These are phyloP conservation scores for Eutolmus rufibarbis DNA, from an alignment of 2,888 invertebrate species.

Conservation along the genomic window DNA sequence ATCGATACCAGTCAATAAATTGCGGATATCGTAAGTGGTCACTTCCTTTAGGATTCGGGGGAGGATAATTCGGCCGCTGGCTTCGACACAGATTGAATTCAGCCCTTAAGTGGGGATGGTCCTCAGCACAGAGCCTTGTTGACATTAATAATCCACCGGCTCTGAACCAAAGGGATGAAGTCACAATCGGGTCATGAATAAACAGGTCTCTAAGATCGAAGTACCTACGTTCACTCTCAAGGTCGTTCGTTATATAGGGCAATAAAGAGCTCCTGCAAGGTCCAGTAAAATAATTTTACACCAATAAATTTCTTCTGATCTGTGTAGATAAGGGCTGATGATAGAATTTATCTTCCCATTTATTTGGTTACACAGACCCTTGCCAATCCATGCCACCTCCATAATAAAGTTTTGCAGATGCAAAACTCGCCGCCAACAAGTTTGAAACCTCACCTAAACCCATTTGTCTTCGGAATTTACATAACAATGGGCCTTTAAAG, in stretches of 20 bases:
- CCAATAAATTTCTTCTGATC: neutral
- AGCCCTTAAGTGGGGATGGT: neutral
- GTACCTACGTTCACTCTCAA: neutral
- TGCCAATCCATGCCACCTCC: neutral
- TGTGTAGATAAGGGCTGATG: neutral
- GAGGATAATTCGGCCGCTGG: neutral
- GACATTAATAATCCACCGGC: neutral
- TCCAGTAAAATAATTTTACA: neutral
- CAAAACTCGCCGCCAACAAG: neutral
- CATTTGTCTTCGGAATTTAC: neutral
- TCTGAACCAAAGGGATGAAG: neutral
- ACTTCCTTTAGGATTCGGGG: neutral
- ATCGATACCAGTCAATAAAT: slow-evolving; percentile 23
- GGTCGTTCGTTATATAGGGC: neutral
- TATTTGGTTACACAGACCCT: neutral
- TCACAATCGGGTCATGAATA: neutral
- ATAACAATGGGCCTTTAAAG: neutral
- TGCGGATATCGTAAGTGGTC: slow-evolving; percentile 2
- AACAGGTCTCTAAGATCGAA: neutral
- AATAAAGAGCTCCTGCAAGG: neutral
- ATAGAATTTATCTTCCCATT: neutral
- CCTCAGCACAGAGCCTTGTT: neutral
- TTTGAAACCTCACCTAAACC: neutral
- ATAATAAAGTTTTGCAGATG: neutral
- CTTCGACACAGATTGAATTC: neutral